phyloP scores from a whole-genome alignment of 2,113 vertebrate genomes.

The Petaurus breviceps region DNA sequence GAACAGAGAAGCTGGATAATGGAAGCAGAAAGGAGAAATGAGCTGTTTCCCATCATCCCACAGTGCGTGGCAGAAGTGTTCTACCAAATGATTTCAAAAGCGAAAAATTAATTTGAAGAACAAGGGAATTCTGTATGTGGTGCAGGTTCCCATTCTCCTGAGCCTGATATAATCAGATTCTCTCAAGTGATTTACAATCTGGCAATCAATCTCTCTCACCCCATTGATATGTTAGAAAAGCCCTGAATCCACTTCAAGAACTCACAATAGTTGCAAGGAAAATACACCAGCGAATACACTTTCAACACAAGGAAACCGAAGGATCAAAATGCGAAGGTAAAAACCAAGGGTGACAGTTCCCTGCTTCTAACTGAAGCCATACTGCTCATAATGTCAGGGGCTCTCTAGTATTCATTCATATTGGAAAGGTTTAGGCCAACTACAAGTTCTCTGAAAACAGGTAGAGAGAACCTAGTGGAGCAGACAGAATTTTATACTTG shows the following conservation, averaged over 20 bases:
- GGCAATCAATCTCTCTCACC: slow-evolving; percentile 56
- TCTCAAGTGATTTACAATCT: slow-evolving; percentile 54
- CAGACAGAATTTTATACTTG: neutral
- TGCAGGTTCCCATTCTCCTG: slow-evolving; percentile 6
- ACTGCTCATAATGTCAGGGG: neutral
- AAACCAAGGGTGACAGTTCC: slow-evolving; percentile 57
- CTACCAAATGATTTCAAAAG: slow-evolving; percentile 8
- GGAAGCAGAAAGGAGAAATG: neutral
- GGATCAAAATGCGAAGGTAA: slow-evolving; percentile 35
- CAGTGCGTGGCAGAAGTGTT: neutral
- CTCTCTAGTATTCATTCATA: neutral
- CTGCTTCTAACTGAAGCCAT: neutral
- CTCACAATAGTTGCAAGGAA: neutral
- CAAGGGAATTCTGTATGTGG: slow-evolving; percentile 53
- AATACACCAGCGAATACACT: slow-evolving; percentile 51
- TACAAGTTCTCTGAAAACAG: neutral
- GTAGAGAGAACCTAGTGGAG: neutral
- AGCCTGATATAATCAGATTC: slow-evolving; percentile 47
- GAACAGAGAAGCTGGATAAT: neutral
- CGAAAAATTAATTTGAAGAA: slow-evolving; percentile 55
- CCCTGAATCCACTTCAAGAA: slow-evolving; percentile 60
- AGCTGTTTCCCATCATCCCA: neutral
- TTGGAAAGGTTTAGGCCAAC: too few relatives aligned
- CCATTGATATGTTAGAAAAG: slow-evolving; percentile 31
- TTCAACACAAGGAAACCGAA: neutral